Conservation (phyloP, 2,888 invertebrate species). For the Caprella mutica region DNA sequence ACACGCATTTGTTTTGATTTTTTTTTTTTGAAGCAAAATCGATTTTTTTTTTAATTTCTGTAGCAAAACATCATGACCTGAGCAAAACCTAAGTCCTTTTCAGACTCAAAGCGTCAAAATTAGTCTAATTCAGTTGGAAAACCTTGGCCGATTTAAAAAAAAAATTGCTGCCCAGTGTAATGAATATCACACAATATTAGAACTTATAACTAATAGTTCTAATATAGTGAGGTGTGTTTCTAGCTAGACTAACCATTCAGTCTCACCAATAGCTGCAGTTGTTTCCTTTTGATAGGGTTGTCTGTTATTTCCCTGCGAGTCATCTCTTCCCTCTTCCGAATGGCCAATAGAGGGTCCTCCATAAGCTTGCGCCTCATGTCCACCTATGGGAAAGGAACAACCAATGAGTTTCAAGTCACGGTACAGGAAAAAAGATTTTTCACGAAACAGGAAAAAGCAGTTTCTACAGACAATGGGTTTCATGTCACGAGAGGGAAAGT, state of each 20-base stretch:
- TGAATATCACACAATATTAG: not conserved
- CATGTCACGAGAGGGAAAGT: too few species aligned
- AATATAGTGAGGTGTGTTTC: not conserved
- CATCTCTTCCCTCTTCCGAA: conserved; percentile 81
- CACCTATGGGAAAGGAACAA: conserved; percentile 48
- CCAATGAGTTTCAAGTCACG: not conserved
- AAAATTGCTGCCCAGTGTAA: not conserved
- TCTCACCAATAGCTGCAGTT: conserved; percentile 61
- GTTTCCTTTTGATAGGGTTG: conserved; percentile 82
- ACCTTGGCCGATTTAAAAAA: not conserved
- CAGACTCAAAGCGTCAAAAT: too few species aligned
- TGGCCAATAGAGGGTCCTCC: conserved; percentile 83
- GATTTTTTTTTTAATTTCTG: too few species aligned
- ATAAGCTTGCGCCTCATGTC: conserved; percentile 78
- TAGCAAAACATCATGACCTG: too few species aligned
- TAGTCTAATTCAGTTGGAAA: too few species aligned
- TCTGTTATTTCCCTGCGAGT: conserved; percentile 69
- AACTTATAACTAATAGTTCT: not conserved
- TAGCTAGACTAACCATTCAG: not conserved
- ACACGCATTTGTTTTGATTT: too few species aligned
- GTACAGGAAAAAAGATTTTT: not conserved
- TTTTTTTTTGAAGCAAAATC: too few species aligned
- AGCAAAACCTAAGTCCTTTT: too few species aligned
- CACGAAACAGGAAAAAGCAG: too few species aligned
- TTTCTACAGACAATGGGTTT: too few species aligned